Base-by-base conservation (phyloP, 2,888 invertebrate species). In the Rapana venosa region DNA sequence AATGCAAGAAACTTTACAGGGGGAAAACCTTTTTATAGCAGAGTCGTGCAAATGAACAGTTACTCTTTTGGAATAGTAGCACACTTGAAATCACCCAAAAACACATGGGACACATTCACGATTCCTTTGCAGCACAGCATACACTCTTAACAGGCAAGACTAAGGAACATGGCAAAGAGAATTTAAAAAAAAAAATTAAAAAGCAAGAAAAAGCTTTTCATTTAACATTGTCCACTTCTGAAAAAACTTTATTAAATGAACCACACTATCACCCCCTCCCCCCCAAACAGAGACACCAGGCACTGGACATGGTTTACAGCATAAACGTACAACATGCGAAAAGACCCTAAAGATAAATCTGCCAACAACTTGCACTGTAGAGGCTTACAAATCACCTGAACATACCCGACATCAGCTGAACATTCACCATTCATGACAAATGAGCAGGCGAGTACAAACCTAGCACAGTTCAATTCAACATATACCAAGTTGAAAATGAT, bases 391-490 rank as follows among this genome's bases (percentile, higher is more conserved):
- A 83, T 47, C 36, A 83, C 47, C 26, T 26, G 77, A 47, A 83
- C 22, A 47, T 22, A 83, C 47, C 26, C 36, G 47, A 83, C 81
- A 83, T 20, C 81, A 36, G 47, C 81, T 47, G 81, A 47, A 83
- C 79, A 83, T 83, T 83, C 81, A 83, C 26, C 47, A 47, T 83
- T 83, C 81, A 36, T 22, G 47, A 36, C 36, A 83, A 83, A 83
- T 47, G 81, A 47, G 47, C 47, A 83, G 26, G 47, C 22, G 47
- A 83, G 36, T 83, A 30, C 81, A 83, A 22, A 36, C 36, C 81
- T 83, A 83, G 81, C 47, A 83, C 47, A 83, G 47, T 47, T 32
- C 35, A 32, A 15, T 79, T 79, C 22, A 47, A 83, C 81, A 83
- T 47, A n/a, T n/a, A 83, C 26, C 22, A 47, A 83, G 47, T 81